These are phyloP conservation scores for Esperia sulphurella DNA, from an alignment of 2,888 invertebrate genomes.

Conservation along the genomic window DNA sequence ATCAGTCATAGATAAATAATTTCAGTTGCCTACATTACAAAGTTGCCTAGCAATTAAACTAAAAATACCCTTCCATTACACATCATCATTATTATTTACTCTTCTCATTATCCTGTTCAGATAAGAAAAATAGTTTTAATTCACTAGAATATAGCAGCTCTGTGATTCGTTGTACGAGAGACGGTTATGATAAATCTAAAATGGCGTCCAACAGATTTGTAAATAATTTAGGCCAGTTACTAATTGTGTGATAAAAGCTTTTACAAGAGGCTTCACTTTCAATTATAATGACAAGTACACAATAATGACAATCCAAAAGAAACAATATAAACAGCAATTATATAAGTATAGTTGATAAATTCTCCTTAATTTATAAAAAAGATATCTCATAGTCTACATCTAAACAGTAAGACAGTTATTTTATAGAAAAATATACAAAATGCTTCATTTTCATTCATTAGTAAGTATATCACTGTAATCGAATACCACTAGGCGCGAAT, in stretches of 20 bases:
- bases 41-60: constrained; percentile 25
- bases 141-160: constrained; percentile 34
- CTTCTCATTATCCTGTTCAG: constrained; percentile 12
- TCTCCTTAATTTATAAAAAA: constrained; percentile 40
- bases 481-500: constrained; percentile 13
- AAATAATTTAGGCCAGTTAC: constrained; percentile 19
- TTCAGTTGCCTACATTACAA: constrained; percentile 1
- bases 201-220: constrained; percentile 5
- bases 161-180: constrained; percentile 50
- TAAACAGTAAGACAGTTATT: constrained; percentile 58
- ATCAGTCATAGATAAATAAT: constrained; percentile 6
- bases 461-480: constrained; percentile 38
- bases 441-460: constrained; percentile 56
- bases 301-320: constrained; percentile 22
- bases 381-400: constrained; percentile 42
- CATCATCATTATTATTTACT: constrained; percentile 24
- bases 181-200: constrained; percentile 37
- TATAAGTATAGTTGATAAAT: constrained; percentile 35
- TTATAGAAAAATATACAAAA: constrained; percentile 78
- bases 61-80: constrained; percentile 21
- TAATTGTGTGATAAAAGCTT: constrained; percentile 8
- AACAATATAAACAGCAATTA: constrained; percentile 51
- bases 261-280: background rate
- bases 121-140: constrained; percentile 15
- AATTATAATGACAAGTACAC: constrained; percentile 1